Evolutionary conservation across 2,797 vertebrate genomes (phyloP).

Genomic region (Zalophus californianus): DNA sequence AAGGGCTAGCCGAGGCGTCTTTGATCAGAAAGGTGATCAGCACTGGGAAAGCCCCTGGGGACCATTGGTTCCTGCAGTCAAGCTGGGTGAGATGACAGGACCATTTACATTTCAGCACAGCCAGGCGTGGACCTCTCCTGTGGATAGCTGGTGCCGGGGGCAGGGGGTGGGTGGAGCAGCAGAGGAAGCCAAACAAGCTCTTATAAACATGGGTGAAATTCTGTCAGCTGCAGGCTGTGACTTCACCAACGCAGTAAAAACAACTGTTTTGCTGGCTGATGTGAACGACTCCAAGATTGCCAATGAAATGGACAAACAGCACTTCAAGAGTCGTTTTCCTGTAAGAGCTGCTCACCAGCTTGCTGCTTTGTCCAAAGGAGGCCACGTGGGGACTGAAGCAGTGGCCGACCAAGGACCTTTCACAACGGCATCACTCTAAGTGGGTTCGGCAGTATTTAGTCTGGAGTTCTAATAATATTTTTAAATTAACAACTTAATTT

Average conservation of each 20-base stretch:
- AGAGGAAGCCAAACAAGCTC: slow-evolving; percentile 93
- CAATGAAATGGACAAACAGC: slow-evolving; percentile 94
- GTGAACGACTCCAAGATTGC: slow-evolving; percentile 93
- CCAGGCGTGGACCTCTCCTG: slow-evolving; percentile 92
- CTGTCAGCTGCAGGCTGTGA: background rate
- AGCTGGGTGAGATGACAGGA: slow-evolving; percentile 94
- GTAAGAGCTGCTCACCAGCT: background rate
- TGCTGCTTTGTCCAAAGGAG: slow-evolving; percentile 90
- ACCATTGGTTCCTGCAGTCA: slow-evolving; percentile 88
- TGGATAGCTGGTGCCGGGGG: slow-evolving; percentile 95
- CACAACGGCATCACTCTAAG: slow-evolving; percentile 76
- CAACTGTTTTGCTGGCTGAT: slow-evolving; percentile 93
- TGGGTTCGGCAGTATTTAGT: slow-evolving; percentile 72
- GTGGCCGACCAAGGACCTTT: slow-evolving; percentile 89
- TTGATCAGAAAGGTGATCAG: background rate
- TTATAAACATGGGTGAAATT: background rate
- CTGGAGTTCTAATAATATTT: background rate
- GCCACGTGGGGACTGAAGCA: slow-evolving; percentile 92
- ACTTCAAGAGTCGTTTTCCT: background rate
- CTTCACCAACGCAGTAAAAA: slow-evolving; percentile 91
- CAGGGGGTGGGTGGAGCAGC: slow-evolving; percentile 58
- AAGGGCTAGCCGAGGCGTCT: background rate
- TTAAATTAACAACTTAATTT: background rate
- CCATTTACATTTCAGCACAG: slow-evolving; percentile 96
- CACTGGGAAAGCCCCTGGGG: background rate